Percentiles rank a stretch among this genome's conserved stretches.
These are phyloP conservation scores for Melinaea menophilus DNA, from an alignment of 2,888 invertebrate genomes.

Conservation along the genomic window DNA sequence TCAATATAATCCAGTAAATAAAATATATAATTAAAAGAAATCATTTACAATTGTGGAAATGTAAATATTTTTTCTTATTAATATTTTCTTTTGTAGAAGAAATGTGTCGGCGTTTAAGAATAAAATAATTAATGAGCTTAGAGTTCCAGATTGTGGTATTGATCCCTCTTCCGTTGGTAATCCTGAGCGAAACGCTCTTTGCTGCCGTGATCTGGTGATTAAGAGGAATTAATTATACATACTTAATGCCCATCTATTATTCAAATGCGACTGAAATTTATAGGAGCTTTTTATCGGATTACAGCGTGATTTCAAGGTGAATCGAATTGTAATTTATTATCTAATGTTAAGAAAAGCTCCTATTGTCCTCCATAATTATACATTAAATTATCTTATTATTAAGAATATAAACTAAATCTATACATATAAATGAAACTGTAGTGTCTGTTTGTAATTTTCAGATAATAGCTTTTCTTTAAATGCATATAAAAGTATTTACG, in stretches of 20 bases:
- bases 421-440: no score
- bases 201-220: conserved; percentile 48
- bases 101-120: conserved; percentile 22
- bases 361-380: neutral
- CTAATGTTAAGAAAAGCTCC: neutral
- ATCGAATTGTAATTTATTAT: conserved; percentile 2
- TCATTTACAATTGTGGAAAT: no score
- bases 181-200: conserved; percentile 42
- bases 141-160: conserved; percentile 43
- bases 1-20: no score
- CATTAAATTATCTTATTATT: no score
- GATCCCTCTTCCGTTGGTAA: conserved; percentile 42
- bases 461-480: no score
- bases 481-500: no score
- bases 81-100: neutral
- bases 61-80: no score
- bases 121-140: conserved; percentile 42
- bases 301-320: conserved; percentile 15
- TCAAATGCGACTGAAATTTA: conserved; percentile 32
- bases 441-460: no score
- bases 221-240: conserved; percentile 51
- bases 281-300: conserved; percentile 25
- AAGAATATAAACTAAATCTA: no score
- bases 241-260: conserved; percentile 36
- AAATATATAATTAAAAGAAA: no score